These are phyloP conservation scores for Prinia subflava DNA, from an alignment of 2,113 vertebrate genomes.

Conservation along the genomic window DNA sequence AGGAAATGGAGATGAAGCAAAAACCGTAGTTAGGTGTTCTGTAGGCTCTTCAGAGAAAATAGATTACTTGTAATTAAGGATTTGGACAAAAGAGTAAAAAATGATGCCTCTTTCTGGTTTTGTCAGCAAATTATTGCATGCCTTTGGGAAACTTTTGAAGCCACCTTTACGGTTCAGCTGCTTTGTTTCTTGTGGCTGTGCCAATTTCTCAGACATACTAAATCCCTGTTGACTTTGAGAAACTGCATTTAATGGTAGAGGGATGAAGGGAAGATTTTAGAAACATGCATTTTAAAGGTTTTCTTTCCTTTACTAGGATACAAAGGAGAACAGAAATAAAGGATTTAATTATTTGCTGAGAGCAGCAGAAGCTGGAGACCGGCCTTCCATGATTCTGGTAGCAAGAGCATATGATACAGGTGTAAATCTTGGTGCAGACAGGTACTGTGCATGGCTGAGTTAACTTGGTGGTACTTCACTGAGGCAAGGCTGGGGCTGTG, in stretches of 20 bases:
- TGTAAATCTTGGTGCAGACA: slow-evolving; percentile 81
- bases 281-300: background rate
- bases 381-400: slow-evolving; percentile 90
- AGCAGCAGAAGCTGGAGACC: slow-evolving; percentile 91
- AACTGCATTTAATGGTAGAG: background rate
- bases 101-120: background rate
- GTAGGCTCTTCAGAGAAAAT: background rate
- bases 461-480: background rate
- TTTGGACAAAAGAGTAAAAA: background rate
- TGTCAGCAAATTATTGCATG: background rate
- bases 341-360: slow-evolving; percentile 88
- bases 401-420: slow-evolving; percentile 90
- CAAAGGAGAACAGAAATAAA: slow-evolving; percentile 82
- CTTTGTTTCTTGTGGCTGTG: background rate
- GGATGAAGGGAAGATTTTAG: background rate
- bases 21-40: background rate
- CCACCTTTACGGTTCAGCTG: background rate
- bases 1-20: background rate
- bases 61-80: background rate
- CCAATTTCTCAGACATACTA: background rate
- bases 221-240: background rate
- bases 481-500: background rate
- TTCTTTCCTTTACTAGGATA: slow-evolving; percentile 76
- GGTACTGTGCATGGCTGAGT: slow-evolving; percentile 67
- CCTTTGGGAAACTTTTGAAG: background rate